Evolutionary conservation across 2,113 vertebrate species (phyloP), one percentile per base, ranked within the genome.

Genomic region (Lutjanus erythropterus): DNA sequence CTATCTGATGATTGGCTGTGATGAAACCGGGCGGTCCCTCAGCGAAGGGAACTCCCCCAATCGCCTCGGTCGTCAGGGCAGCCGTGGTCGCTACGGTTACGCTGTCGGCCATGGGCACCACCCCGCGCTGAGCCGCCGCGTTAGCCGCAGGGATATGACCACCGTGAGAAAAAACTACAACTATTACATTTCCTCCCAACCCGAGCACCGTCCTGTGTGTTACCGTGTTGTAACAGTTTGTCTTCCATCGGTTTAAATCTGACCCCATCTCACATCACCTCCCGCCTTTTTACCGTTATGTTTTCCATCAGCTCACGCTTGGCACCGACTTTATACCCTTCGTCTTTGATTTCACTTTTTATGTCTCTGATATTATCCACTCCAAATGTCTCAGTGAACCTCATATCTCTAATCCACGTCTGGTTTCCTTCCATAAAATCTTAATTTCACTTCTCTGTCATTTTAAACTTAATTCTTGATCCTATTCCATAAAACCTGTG

Each of bases 1-100:
- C 25, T 89, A 64, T 79, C 88, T 92, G 67, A 80, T 88, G 74
- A 82, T 83, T 37, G 84, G 86, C 86, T 82, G 83, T 10, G 86
- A 87, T 50, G 90, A 93, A 79, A 73, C 55, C 2, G 85, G 89
- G 42, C 91, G 90, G 23, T 93, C 90, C 71, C 92, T 93, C 85
- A 92, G 92, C 76, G 92, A 92, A 56, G 89, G 92, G 62, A 93
- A 86, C 90, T 87, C 89, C 23, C 91, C 93, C 18, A 81, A 83
- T 59, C 86, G 83, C 79, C 73, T 80, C 44, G 16, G 83, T 18
- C 85, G 71, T 21, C 89, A 72, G 6, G 81, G 84, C 69, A 71
- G 76, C 85, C 78, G 75, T 46, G 87, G 88, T 78, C 80, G 80
- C 81, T 67, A 56, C n/a, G 77, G 81, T 85, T 80, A 82, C 72